Conservation (phyloP, 2,797 vertebrate genomes). For the Passerculus sandwichensis region DNA sequence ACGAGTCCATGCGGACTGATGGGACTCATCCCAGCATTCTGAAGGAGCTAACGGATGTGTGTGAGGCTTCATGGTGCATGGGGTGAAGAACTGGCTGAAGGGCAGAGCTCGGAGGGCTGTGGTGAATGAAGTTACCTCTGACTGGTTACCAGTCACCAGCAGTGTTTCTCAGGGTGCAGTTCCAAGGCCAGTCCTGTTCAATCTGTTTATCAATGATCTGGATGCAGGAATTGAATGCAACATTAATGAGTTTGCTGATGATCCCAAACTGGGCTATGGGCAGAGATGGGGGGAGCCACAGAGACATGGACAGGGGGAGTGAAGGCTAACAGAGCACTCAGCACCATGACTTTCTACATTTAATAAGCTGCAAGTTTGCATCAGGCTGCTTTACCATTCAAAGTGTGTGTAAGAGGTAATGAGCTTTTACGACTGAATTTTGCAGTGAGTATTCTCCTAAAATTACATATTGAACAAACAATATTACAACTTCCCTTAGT, state of each 20-base stretch:
- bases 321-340: not conserved
- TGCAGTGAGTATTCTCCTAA: not conserved
- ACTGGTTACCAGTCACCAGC: accelerated
- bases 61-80: accelerated
- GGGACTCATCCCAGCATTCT: not conserved
- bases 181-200: not conserved
- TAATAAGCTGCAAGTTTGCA: not conserved
- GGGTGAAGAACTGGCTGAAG: not conserved
- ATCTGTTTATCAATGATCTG: not conserved
- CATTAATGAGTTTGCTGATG: not conserved
- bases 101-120: not conserved
- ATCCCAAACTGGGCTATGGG: not conserved
- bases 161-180: accelerated
- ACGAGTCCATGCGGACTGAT: not conserved
- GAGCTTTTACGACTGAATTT: not conserved
- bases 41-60: accelerated
- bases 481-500: not conserved
- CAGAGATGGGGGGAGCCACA: accelerated
- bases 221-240: accelerated
- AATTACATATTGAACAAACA: not conserved
- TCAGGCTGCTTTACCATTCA: not conserved
- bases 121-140: too few relatives aligned
- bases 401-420: not conserved
- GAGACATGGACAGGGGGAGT: not conserved
- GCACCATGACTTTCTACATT: not conserved